A percentile compares a stretch with the other conserved stretches of the same genome.
Conservation (phyloP, 1,140 invertebrate genomes). For the Aphaenogaster floridana region DNA sequence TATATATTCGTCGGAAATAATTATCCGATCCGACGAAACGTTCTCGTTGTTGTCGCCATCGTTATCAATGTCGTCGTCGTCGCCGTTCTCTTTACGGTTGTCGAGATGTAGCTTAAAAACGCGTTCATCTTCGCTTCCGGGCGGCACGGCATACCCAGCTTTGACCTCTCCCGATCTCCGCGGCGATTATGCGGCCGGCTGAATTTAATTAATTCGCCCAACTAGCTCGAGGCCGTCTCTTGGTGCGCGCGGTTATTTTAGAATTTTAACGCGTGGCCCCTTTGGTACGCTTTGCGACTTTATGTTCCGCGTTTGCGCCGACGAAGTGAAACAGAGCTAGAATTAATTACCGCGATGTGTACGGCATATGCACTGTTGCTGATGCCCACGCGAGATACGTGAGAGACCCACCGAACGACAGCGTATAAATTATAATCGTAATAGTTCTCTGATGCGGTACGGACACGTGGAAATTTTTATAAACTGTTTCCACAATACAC, state of each 20-base stretch:
- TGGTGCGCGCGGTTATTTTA: constrained; percentile 20
- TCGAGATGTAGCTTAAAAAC: background rate
- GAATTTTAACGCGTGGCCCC: constrained; percentile 41
- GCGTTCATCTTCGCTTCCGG: too few species aligned
- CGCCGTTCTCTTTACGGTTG: constrained; percentile 34
- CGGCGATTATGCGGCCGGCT: constrained; percentile 19
- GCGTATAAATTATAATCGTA: constrained; percentile 18
- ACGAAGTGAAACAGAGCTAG: constrained; percentile 3
- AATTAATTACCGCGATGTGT: constrained; percentile 46
- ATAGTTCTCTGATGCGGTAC: background rate
- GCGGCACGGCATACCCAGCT: background rate
- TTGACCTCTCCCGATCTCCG: constrained; percentile 20
- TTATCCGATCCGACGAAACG: constrained; percentile 74
- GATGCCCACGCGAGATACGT: constrained; percentile 10
- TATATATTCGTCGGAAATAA: constrained; percentile 80
- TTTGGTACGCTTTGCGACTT: constrained; percentile 10
- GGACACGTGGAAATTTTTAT: background rate
- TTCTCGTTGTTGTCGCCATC: constrained; percentile 58
- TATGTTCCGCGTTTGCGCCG: background rate
- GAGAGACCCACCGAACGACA: background rate
- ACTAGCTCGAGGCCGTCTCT: constrained; percentile 24
- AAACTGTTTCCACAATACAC: background rate
- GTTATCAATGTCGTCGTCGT: constrained; percentile 22
- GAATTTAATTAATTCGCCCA: constrained; percentile 50
- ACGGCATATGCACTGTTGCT: constrained; percentile 7